Base-by-base conservation (phyloP, 1,140 invertebrate species). In the Anastatus disparis region DNA sequence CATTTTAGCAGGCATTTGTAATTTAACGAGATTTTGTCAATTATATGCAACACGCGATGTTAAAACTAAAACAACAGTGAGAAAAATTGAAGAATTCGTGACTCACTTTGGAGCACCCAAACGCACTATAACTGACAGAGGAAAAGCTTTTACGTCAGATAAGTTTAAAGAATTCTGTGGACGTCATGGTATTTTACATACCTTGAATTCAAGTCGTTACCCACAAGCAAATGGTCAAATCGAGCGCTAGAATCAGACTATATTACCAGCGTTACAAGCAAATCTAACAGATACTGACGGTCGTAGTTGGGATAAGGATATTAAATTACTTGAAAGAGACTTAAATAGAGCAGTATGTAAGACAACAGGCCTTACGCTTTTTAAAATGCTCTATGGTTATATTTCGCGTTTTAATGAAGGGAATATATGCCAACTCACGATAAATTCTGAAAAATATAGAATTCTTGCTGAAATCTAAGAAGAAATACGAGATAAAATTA, bases 131-230 rank as follows among this genome's bases (percentile, higher is more conserved):
- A 62, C 72, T 0, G 82, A 85, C 48, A 53, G 77, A 31, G 81
- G 82, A 9, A 76, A 73, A 20, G 59, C 75, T 8, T 84, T 82
- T 59, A 80, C 77, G 0, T 71, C 76, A 0, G 73, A 77, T 20
- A 15, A 59, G 17, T 80, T 83, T 44, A 53, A 67, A 38, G 53
- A 77, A 20, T 76, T 77, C 53, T 77, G 77, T 50, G 26, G 65
- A 10, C 13, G 72, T 15, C 31, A 77, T 9, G 69, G 71, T 9
- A 81, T 85, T 10, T 70, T n/a, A n/a, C n/a, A n/a, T n/a, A n/a
- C n/a, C n/a, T n/a, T n/a, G n/a, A n/a, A n/a, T n/a, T n/a, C n/a
- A 68, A 76, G 79, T 40, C 59, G 74, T 17, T 75, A 74, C 26
- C 77, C 81, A 0, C 68, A 77, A 17, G 78, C 74, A 3, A 82